Evolutionary conservation across 53 echinoderm and acorn worm genomes (phyloP).

Genomic region (Arbacia lixula): DNA sequence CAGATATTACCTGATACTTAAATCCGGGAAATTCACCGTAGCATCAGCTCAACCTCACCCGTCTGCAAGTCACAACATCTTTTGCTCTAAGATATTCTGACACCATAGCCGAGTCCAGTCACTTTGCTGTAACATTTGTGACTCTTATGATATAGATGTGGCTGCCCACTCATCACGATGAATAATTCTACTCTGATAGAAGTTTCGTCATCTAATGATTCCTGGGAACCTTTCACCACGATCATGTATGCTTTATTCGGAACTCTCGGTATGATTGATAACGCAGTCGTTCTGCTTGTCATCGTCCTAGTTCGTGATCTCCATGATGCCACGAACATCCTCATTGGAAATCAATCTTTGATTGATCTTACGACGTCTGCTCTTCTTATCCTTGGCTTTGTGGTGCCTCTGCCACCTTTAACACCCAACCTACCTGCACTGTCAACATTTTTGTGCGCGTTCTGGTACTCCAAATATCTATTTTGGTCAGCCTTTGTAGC

Average conservation of each 20-base stretch:
- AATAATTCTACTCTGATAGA: too few relatives aligned
- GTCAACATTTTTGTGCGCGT: conserved; percentile 16
- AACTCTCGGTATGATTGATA: conserved; percentile 3
- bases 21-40: too few relatives aligned
- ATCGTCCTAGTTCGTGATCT: conserved; percentile 22
- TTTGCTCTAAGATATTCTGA: too few relatives aligned
- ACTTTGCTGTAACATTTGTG: too few relatives aligned
- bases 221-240: too few relatives aligned
- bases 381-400: conserved; percentile 8
- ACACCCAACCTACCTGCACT: neutral
- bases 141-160: too few relatives aligned
- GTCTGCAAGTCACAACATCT: too few relatives aligned
- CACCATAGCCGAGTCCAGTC: too few relatives aligned
- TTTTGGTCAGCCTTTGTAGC: conserved; percentile 16
- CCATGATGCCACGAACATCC: conserved; percentile 13
- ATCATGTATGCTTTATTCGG: conserved; percentile 11
- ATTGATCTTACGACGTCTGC: conserved; percentile 20
- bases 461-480: conserved; percentile 24
- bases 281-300: conserved; percentile 21
- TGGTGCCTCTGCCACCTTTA: conserved; percentile 9
- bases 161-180: too few relatives aligned
- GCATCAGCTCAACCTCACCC: too few relatives aligned
- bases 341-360: conserved; percentile 39
- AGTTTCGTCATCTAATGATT: too few relatives aligned
- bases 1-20: too few relatives aligned